Base-by-base conservation (phyloP, 2,113 vertebrate genomes). In the Lophura nycthemera region DNA sequence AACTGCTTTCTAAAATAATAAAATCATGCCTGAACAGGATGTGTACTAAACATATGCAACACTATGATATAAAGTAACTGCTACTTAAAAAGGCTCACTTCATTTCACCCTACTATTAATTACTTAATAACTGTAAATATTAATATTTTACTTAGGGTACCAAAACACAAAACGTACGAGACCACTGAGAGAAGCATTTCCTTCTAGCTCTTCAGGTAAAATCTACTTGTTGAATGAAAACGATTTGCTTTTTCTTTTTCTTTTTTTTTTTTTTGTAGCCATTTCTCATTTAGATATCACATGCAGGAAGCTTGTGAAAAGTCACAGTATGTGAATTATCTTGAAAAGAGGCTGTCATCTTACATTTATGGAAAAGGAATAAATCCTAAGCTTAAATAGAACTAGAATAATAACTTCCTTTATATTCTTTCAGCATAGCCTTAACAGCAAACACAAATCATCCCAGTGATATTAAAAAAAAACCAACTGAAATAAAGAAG, bases 301-400 rank as follows among this genome's bases (percentile, higher is more conserved):
- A 89, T 5, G 56, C 83, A 93, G 89, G 67, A 90, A 89, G 64
- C 50, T 60, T 74, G 56, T 42, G 54, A 66, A 88, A 88, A 93
- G 75, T 57, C 86, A 91, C 71, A 88, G 82, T 43, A 48, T 60
- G 75, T 85, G 94, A 95, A 93, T 95, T 95, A 93, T 75, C 93
- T 94, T 90, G 92, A 96, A 94, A 90, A 90, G 71, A 87, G 67
- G 36, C 59, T 95, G 91, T 89, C 87, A 0, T 93, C 77, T 89
- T 82, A 75, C 83, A 54, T 96, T 94, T 93, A 93, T 82, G 80
- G 81, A 93, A 95, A 93, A 69, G 30, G 81, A 95, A 80, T 93
- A 92, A 93, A 94, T 90, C 94, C 93, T 76, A 75, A 91, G 79
- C 93, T 96, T 90, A 88, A 95, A 93, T 36, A 94, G 92, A 86